These are phyloP conservation scores for Paramormyrops kingsleyae DNA, from an alignment of 2,113 vertebrate genomes.

Conservation along the genomic window DNA sequence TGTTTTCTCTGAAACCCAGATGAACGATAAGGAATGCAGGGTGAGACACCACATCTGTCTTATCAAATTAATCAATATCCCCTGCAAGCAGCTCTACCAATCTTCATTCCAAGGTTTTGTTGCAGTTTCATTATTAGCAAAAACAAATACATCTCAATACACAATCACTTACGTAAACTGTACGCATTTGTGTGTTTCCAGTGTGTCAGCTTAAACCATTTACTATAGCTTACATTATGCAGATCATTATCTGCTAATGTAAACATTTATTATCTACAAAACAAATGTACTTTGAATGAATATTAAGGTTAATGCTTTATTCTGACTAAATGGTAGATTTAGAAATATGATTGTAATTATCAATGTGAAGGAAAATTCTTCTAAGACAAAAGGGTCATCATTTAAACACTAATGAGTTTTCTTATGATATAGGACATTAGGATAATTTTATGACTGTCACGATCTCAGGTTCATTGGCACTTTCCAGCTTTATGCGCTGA, in stretches of 20 bases:
- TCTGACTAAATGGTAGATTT: background rate
- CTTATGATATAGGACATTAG: background rate
- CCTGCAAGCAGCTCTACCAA: background rate
- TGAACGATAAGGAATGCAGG: background rate
- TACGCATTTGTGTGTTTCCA: background rate
- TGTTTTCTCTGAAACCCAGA: background rate
- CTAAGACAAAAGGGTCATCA: background rate
- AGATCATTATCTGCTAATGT: background rate
- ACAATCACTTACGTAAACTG: background rate
- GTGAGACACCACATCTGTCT: background rate
- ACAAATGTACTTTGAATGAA: background rate
- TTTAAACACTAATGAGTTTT: constrained; percentile 8
- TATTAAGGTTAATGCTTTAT: constrained; percentile 4
- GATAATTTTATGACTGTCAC: background rate
- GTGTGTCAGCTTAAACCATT: background rate
- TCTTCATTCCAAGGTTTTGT: background rate
- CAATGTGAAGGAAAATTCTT: background rate
- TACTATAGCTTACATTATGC: background rate
- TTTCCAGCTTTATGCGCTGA: background rate
- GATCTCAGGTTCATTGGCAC: background rate
- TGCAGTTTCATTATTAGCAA: background rate
- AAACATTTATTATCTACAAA: background rate
- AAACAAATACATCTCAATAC: constrained; percentile 1
- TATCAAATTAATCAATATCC: background rate
- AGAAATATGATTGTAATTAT: background rate